Conservation (phyloP, 2,113 vertebrate genomes). For the Struthio camelus region DNA sequence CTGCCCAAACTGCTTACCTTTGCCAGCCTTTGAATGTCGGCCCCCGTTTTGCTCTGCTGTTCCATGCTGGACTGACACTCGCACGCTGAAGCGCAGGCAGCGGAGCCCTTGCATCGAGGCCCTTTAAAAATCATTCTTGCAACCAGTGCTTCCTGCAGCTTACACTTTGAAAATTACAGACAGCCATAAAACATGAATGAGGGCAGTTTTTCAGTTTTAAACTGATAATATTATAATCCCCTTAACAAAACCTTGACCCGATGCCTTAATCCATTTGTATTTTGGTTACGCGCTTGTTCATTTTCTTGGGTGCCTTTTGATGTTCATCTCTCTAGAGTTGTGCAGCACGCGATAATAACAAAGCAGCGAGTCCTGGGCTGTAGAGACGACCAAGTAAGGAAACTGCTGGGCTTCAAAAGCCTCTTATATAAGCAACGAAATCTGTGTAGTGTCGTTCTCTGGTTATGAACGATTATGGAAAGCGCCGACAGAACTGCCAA, state of each 20-base stretch:
- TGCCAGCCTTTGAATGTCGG: neutral
- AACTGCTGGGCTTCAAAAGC: neutral
- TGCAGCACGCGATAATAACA: neutral
- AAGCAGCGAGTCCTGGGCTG: neutral
- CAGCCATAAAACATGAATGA: neutral
- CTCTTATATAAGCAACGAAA: neutral
- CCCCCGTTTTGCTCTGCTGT: neutral
- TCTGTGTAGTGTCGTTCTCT: neutral
- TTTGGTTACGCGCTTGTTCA: neutral
- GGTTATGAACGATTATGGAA: neutral
- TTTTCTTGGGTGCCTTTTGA: neutral
- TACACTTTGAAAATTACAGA: neutral
- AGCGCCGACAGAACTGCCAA: neutral
- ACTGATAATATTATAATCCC: neutral
- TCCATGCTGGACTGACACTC: neutral
- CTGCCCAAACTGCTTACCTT: neutral
- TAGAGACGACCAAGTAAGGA: conserved; percentile 34
- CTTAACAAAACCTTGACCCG: neutral
- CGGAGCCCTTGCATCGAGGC: no score
- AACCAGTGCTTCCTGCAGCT: neutral
- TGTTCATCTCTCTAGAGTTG: neutral
- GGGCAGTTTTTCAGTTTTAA: neutral
- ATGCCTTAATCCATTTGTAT: neutral
- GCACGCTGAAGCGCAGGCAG: neutral
- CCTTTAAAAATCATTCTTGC: neutral